Evolutionary conservation across 2,113 vertebrate genomes (phyloP).

Genomic region (Poeciliopsis prolifica): DNA sequence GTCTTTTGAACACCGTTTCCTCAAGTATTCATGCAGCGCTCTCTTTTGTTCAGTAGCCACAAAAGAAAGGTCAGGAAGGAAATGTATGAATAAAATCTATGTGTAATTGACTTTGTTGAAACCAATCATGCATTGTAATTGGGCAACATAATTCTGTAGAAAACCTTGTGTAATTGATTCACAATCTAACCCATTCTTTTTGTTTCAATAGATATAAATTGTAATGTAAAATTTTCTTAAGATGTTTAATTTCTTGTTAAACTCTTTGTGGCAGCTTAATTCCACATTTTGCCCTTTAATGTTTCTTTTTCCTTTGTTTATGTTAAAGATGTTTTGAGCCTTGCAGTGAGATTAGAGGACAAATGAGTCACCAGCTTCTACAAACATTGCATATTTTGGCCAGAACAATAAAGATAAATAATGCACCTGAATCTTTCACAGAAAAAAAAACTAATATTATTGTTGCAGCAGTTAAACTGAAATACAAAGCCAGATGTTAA

Average conservation of each 20-base stretch:
- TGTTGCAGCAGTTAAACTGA: not conserved
- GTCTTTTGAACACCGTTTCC: not conserved
- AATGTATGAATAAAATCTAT: conserved; percentile 30
- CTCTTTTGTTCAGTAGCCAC: conserved; percentile 25
- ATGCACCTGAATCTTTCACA: not conserved
- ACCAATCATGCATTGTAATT: not conserved
- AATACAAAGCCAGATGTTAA: not conserved
- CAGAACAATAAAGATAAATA: not conserved
- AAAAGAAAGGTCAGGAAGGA: conserved; percentile 21
- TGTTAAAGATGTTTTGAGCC: not conserved
- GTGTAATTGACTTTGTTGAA: not conserved
- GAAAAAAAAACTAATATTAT: not conserved
- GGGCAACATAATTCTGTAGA: not conserved
- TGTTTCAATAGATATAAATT: not conserved
- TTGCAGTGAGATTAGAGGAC: not conserved
- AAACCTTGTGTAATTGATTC: not conserved
- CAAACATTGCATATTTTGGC: not conserved
- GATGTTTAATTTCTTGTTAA: not conserved
- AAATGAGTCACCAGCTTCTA: not conserved
- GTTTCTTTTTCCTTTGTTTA: not conserved
- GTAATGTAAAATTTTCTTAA: not conserved
- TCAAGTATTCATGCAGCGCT: conserved; percentile 1
- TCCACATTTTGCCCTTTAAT: not conserved
- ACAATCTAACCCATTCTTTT: not conserved
- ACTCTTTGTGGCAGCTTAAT: not conserved